phyloP scores from a whole-genome alignment of 2,888 invertebrate species.

The Drosophila kanekoi region DNA sequence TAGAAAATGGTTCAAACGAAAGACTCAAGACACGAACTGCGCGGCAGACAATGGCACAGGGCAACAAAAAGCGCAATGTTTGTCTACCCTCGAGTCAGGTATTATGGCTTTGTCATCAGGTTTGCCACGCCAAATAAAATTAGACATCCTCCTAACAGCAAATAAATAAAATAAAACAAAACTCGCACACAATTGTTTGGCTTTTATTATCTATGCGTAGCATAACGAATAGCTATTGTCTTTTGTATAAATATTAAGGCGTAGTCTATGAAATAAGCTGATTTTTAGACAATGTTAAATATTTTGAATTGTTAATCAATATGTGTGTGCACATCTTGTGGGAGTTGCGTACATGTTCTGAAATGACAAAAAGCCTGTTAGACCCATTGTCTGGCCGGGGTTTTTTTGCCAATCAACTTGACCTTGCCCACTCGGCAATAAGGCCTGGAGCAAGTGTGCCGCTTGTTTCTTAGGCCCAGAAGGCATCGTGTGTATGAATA shows the following conservation, averaged over 20 bases:
- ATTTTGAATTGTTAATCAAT: slow-evolving; percentile 40
- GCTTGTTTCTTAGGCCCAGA: slow-evolving; percentile 53
- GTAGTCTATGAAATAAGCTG: slow-evolving; percentile 22
- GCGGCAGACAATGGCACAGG: slow-evolving; percentile 24
- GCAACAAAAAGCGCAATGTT: slow-evolving; percentile 37
- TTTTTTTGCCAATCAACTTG: slow-evolving; percentile 14
- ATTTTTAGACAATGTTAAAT: slow-evolving; percentile 7
- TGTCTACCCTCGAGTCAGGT: slow-evolving; percentile 42
- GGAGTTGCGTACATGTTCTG: slow-evolving; percentile 56
- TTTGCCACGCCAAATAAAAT: slow-evolving; percentile 46
- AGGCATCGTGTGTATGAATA: slow-evolving; percentile 43
- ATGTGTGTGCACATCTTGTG: slow-evolving; percentile 30
- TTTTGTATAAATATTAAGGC: slow-evolving; percentile 2
- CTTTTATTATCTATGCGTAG: slow-evolving; percentile 12
- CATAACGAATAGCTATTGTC: slow-evolving; percentile 27
- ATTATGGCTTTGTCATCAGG: slow-evolving; percentile 27
- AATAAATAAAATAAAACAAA: slow-evolving; percentile 10
- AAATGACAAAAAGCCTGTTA: slow-evolving; percentile 59
- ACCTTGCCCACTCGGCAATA: slow-evolving; percentile 72
- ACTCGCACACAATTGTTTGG: slow-evolving; percentile 25
- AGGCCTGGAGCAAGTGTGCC: slow-evolving; percentile 54
- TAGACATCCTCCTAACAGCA: slow-evolving; percentile 42
- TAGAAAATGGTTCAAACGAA: slow-evolving; percentile 64
- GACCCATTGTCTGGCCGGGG: slow-evolving; percentile 38
- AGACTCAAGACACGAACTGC: slow-evolving; percentile 75